These are phyloP conservation scores for Apeltes quadracus DNA, from an alignment of 2,113 vertebrate genomes.

Conservation along the genomic window DNA sequence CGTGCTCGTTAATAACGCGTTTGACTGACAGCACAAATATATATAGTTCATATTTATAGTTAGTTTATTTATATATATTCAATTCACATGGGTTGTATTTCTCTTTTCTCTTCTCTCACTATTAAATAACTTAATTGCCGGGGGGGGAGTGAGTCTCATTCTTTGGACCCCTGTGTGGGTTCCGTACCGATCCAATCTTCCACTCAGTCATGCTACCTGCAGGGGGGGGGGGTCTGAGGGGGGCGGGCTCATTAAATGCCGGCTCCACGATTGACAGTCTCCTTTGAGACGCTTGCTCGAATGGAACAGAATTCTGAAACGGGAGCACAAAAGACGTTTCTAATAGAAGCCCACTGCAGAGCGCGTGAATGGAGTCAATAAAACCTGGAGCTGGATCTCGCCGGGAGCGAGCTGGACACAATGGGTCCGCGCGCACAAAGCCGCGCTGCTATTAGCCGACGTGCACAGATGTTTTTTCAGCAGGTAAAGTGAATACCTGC, in stretches of 20 bases:
- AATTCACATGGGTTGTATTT: no score
- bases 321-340: conserved; percentile 25
- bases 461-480: conserved; percentile 26
- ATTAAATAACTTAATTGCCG: not conserved
- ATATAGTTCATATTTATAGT: no score
- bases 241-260: conserved; percentile 5
- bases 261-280: conserved; percentile 33
- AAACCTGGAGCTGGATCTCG: no score
- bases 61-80: no score
- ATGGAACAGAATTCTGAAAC: conserved; percentile 37
- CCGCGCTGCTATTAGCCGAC: conserved; percentile 41
- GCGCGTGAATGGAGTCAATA: conserved; percentile 6
- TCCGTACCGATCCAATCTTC: conserved; percentile 16
- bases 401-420: conserved; percentile 30
- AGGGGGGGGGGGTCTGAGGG: not conserved
- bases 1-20: no score
- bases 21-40: no score
- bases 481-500: conserved; percentile 54
- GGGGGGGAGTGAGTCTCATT: not conserved
- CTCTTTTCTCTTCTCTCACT: not conserved
- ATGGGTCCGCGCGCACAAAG: conserved; percentile 28
- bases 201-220: conserved; percentile 7
- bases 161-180: no score
- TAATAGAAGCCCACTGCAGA: conserved; percentile 29
- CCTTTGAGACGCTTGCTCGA: conserved; percentile 36